Percentiles rank a stretch among this genome's conserved stretches.
These are phyloP conservation scores for Enteromius viviparus DNA, from an alignment of 2,797 vertebrate genomes.

Conservation along the genomic window DNA sequence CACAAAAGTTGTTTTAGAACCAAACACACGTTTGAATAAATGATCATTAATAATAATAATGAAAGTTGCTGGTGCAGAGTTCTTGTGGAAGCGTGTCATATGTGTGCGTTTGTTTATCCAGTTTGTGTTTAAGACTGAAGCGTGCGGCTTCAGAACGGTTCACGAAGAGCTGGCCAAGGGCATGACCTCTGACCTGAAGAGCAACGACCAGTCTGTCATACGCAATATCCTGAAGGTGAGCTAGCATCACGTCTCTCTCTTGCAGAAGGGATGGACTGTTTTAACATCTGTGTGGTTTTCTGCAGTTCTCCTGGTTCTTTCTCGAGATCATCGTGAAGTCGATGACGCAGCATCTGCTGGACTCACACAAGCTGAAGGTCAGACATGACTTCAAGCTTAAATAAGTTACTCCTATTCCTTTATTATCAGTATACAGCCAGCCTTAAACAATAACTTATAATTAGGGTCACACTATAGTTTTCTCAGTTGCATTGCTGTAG, in stretches of 20 bases:
- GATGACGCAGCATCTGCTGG: conserved; percentile 92
- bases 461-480: background rate
- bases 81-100: background rate
- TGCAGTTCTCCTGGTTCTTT: conserved; percentile 98
- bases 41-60: background rate
- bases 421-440: background rate
- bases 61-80: too few species aligned
- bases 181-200: conserved; percentile 90
- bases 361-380: conserved; percentile 87
- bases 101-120: conserved; percentile 60
- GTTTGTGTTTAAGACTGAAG: conserved; percentile 93
- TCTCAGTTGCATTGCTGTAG: background rate
- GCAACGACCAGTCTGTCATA: conserved; percentile 86
- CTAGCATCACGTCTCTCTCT: background rate
- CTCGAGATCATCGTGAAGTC: conserved; percentile 94
- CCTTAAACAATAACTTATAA: background rate
- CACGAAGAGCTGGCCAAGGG: conserved; percentile 95
- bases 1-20: background rate
- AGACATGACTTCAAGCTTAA: background rate
- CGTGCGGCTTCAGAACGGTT: conserved; percentile 87
- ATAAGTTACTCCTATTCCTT: background rate
- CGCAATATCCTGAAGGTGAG: conserved; percentile 90
- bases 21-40: background rate
- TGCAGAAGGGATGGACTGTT: background rate
- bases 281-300: background rate